Percentiles rank a stretch among this genome's conserved stretches.
Conservation (phyloP, 1,140 invertebrate genomes). For the Pentalonia nigronervosa region DNA sequence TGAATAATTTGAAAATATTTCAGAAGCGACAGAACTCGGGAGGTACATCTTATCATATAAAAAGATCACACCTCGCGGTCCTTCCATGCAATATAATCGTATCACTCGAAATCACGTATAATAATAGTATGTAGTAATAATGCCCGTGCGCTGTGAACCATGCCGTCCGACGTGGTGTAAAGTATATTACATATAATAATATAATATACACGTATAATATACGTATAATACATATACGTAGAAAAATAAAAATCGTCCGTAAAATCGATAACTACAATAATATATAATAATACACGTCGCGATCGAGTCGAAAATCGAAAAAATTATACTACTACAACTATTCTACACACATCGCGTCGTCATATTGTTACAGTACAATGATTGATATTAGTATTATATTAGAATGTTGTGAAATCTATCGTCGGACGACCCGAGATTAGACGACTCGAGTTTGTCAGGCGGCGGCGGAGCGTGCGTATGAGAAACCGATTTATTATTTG, state of each 20-base stretch:
- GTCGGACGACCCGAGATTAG: background rate
- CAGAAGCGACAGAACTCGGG: background rate
- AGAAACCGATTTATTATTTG: background rate
- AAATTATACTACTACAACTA: background rate
- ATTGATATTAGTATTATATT: background rate
- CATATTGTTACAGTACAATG: background rate
- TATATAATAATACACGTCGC: background rate
- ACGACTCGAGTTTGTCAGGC: too few species aligned
- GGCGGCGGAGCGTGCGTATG: background rate
- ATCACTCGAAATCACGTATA: slow-evolving; percentile 6
- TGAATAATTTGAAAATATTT: background rate
- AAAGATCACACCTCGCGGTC: background rate
- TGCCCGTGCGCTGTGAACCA: background rate
- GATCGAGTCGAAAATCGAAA: background rate
- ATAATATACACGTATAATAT: too few species aligned
- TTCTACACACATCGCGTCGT: background rate
- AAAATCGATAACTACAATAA: background rate
- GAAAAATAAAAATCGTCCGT: background rate
- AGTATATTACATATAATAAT: too few species aligned
- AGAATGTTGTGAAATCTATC: background rate
- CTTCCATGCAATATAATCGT: background rate
- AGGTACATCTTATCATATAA: background rate
- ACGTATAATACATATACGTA: too few species aligned
- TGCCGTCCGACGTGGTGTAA: background rate
- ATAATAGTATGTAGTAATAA: background rate